Evolutionary conservation across 2,888 invertebrate genomes (phyloP).

Genomic region (Halictus ligatus): DNA sequence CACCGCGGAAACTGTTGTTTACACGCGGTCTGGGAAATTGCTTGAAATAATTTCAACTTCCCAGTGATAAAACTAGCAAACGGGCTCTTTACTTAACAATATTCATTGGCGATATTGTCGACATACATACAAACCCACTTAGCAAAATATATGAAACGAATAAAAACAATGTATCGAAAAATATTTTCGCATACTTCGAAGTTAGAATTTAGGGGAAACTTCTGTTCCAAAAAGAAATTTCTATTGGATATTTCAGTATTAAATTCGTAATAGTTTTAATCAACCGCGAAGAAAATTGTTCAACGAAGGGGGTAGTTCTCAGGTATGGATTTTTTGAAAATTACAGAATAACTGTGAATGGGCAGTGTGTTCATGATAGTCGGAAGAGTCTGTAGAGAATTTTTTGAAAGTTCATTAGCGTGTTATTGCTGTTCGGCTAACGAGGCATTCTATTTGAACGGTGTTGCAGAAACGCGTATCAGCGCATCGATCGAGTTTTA

Average conservation of each 20-base stretch:
- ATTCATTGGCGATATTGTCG: too few species aligned
- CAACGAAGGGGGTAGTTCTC: not conserved
- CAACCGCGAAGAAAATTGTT: not conserved
- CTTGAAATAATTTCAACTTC: not conserved
- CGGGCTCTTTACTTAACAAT: too few species aligned
- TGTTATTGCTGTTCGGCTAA: not conserved
- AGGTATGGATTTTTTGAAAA: too few species aligned
- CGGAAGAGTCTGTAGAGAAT: not conserved
- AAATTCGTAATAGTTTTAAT: not conserved
- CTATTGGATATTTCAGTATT: not conserved
- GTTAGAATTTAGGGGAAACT: too few species aligned
- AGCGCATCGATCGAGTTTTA: constrained; percentile 18
- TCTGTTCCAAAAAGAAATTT: not conserved
- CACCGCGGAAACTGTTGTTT: not conserved
- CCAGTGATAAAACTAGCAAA: not conserved
- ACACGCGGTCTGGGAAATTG: not conserved
- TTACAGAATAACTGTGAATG: too few species aligned
- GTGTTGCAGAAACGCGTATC: constrained; percentile 12
- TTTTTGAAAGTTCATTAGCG: not conserved
- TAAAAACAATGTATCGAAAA: too few species aligned
- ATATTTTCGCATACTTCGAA: too few species aligned
- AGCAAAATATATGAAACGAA: too few species aligned
- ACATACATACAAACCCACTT: too few species aligned
- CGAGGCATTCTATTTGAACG: not conserved
- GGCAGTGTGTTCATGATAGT: not conserved